Evolutionary conservation across 2,113 vertebrate species (phyloP).

Genomic region (Alectura lathami): DNA sequence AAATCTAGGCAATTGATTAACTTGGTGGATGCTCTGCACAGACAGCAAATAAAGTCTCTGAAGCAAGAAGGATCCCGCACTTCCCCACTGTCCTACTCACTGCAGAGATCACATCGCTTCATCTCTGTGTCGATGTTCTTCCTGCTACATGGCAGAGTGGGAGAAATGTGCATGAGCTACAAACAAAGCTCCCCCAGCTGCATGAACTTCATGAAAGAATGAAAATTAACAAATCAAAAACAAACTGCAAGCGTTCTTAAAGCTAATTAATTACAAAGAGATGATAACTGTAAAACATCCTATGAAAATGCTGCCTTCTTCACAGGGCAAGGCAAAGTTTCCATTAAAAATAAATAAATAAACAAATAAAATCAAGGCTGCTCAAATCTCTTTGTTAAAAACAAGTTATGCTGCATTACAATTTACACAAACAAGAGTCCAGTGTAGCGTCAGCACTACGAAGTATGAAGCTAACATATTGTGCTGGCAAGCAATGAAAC

Average conservation of each 20-base stretch:
- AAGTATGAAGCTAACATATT: conserved; percentile 72
- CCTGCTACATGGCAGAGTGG: not conserved
- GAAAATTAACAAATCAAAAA: conserved; percentile 21
- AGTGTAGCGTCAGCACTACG: conserved; percentile 22
- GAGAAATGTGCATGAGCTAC: not conserved
- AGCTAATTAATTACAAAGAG: not conserved
- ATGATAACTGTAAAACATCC: not conserved
- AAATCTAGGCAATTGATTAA: not conserved
- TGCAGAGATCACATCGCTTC: not conserved
- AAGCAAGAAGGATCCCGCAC: not conserved
- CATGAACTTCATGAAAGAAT: not conserved
- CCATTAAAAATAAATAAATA: not conserved
- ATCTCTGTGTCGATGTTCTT: not conserved
- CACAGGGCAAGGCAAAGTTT: not conserved
- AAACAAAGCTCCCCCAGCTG: not conserved
- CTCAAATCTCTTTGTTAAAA: conserved; percentile 64
- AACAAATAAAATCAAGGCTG: not conserved
- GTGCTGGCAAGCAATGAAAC: conserved; percentile 76
- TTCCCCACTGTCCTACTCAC: not conserved
- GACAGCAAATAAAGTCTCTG: not conserved
- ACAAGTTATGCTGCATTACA: conserved; percentile 54
- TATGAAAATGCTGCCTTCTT: not conserved
- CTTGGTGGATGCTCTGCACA: not conserved
- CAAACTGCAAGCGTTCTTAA: not conserved
- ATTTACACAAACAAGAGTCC: conserved; percentile 73